Evolutionary conservation across 2,113 vertebrate genomes (phyloP).

Genomic region (Tychaedon coryphoeus): DNA sequence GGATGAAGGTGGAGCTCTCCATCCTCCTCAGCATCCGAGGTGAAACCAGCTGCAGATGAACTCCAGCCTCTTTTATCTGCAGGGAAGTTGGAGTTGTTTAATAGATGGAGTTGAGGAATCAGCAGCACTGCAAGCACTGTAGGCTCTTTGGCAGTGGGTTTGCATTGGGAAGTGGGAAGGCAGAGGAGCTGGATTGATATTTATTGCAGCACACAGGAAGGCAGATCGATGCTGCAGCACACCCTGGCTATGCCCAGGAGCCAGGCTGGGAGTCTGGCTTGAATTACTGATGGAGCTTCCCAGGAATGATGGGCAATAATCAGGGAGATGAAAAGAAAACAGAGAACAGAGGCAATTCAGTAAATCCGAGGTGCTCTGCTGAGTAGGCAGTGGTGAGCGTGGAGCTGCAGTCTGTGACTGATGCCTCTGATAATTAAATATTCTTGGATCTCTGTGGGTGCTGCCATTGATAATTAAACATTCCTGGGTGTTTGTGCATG

Average conservation of each 20-base stretch:
- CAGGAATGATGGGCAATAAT: slow-evolving; percentile 6
- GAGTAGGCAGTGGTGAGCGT: neutral
- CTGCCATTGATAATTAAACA: neutral
- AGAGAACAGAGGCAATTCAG: neutral
- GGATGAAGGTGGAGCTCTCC: neutral
- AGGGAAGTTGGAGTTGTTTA: neutral
- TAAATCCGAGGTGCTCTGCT: neutral
- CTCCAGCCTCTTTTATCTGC: neutral
- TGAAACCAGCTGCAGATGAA: neutral
- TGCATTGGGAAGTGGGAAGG: neutral
- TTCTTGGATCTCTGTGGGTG: neutral
- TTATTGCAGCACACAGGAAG: neutral
- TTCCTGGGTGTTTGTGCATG: rapidly evolving
- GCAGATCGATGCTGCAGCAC: neutral
- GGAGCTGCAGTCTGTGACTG: neutral
- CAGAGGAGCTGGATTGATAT: neutral
- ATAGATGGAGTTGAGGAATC: neutral
- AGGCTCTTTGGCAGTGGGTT: neutral
- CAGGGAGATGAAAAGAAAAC: neutral
- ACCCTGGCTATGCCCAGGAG: neutral
- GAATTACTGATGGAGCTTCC: slow-evolving; percentile 43
- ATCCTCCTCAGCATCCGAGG: neutral
- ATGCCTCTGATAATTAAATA: neutral
- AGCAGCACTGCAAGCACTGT: neutral
- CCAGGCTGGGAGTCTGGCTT: neutral